These are phyloP conservation scores for Lutraria lutraria DNA, from an alignment of 2,888 invertebrate genomes.

Conservation along the genomic window DNA sequence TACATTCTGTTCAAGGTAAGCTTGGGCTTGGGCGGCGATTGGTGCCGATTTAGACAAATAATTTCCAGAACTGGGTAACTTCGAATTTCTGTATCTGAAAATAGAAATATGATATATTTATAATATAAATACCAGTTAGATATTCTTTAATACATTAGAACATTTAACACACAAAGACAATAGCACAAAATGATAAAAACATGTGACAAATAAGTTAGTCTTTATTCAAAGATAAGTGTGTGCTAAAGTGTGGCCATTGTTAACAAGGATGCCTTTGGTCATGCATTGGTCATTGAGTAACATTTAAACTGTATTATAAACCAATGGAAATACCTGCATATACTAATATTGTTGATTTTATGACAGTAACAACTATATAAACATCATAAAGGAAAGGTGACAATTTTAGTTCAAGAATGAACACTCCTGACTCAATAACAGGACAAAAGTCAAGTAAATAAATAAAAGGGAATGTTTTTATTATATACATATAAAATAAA, in stretches of 20 bases:
- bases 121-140: too few species aligned
- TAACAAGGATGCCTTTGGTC: neutral
- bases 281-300: too few species aligned
- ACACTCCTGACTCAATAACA: neutral
- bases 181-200: neutral
- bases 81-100: constrained; percentile 66
- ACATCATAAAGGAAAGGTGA: neutral
- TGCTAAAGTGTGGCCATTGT: neutral
- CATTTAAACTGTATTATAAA: too few species aligned
- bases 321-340: too few species aligned
- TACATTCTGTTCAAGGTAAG: constrained; percentile 81
- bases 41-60: constrained; percentile 71
- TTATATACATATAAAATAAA: neutral
- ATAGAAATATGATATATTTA: neutral
- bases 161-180: too few species aligned
- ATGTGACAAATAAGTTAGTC: neutral
- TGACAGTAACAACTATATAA: too few species aligned
- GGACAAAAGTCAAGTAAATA: neutral
- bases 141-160: neutral
- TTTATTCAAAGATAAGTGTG: neutral
- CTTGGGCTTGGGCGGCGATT: constrained; percentile 79
- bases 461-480: constrained; percentile 6
- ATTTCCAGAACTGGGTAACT: constrained; percentile 52
- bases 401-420: neutral
- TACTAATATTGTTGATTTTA: too few species aligned